phyloP scores from a whole-genome alignment of 2,888 invertebrate genomes.

The Liposcelis brunnea region DNA sequence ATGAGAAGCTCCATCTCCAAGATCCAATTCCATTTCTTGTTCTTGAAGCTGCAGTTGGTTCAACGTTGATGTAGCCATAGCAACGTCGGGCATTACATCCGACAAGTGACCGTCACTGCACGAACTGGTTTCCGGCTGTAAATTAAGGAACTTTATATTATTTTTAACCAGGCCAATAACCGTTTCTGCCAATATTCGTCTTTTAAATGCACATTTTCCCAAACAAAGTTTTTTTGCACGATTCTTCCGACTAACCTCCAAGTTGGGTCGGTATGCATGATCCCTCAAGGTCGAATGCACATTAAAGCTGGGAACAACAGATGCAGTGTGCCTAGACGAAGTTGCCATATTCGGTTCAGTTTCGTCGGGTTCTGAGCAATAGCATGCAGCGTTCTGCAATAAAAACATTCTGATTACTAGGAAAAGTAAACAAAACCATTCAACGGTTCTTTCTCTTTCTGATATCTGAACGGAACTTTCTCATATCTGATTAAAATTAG shows the following conservation, averaged over 20 bases:
- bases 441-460: background rate
- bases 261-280: background rate
- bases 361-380: slow-evolving; percentile 26
- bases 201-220: too few relatives aligned
- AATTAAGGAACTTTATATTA: background rate
- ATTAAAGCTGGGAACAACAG: background rate
- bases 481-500: background rate
- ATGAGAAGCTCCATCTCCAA: slow-evolving; percentile 70
- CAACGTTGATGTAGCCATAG: slow-evolving; percentile 68
- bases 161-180: too few relatives aligned
- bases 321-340: background rate
- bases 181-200: too few relatives aligned
- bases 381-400: slow-evolving; percentile 28
- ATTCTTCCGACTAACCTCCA: background rate
- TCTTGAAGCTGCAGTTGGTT: slow-evolving; percentile 44
- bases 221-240: too few relatives aligned
- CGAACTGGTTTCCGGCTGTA: slow-evolving; percentile 34
- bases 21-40: slow-evolving; percentile 56
- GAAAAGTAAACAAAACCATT: background rate
- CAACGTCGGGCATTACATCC: slow-evolving; percentile 82
- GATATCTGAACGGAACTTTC: background rate
- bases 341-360: slow-evolving; percentile 21
- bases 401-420: background rate
- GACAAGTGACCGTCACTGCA: slow-evolving; percentile 53
- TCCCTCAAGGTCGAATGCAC: background rate